Percentiles rank a stretch among this genome's conserved stretches.
Evolutionary conservation across 2,113 vertebrate species (phyloP).

Genomic region (Oostethus manadensis): DNA sequence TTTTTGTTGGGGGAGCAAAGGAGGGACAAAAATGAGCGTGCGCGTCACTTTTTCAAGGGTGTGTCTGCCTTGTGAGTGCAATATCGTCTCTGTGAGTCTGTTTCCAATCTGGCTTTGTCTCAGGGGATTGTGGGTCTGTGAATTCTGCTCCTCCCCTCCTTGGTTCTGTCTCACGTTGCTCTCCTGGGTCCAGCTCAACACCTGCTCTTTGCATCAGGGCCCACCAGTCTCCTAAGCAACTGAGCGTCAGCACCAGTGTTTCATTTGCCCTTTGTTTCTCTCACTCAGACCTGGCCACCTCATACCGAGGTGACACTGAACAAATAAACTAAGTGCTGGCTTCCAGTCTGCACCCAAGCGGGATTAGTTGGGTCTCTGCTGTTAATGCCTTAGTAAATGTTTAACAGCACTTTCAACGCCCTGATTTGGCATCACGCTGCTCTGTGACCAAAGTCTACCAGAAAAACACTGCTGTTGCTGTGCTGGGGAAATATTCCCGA

Average conservation of each 20-base stretch:
- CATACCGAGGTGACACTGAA: background rate
- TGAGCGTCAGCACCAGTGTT: constrained; percentile 15
- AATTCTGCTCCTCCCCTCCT: constrained; percentile 41
- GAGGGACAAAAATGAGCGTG: constrained; percentile 12
- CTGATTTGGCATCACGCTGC: constrained; percentile 17
- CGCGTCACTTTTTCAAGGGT: constrained; percentile 38
- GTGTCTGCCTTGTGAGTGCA: constrained; percentile 32
- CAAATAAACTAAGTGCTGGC: background rate
- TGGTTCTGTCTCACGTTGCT: constrained; percentile 39
- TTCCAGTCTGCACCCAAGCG: background rate
- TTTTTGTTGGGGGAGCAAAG: constrained; percentile 29
- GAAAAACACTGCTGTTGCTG: constrained; percentile 1
- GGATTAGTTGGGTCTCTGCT: background rate
- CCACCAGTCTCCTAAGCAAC: constrained; percentile 62
- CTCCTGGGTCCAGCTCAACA: constrained; percentile 65
- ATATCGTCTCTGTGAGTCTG: constrained; percentile 38
- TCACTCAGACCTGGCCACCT: background rate
- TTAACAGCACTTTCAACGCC: constrained; percentile 27
- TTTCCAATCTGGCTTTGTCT: constrained; percentile 60
- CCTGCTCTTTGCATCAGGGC: constrained; percentile 64
- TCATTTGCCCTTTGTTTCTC: constrained; percentile 24
- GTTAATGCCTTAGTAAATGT: constrained; percentile 42
- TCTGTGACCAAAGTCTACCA: constrained; percentile 52
- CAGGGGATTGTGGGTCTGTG: constrained; percentile 50
- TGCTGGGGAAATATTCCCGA: background rate